A percentile compares a stretch with the other conserved stretches of the same genome.
Conservation (phyloP, 1,140 invertebrate genomes). For the Elymnias hypermnestra region DNA sequence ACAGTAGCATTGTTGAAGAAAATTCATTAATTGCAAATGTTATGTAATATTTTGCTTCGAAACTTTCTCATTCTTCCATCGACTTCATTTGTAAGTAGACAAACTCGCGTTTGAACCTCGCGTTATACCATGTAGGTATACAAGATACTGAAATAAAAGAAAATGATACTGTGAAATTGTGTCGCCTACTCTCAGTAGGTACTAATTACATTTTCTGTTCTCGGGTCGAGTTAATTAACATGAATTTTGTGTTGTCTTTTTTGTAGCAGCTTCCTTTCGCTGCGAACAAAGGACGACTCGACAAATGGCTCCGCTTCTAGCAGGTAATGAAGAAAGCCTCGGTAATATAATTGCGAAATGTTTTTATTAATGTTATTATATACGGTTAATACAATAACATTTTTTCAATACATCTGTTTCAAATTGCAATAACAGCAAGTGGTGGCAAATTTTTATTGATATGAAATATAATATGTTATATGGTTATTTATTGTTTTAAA, state of each 20-base stretch:
- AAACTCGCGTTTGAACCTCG: too few relatives aligned
- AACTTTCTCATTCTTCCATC: too few relatives aligned
- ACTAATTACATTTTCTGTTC: slow-evolving; percentile 8
- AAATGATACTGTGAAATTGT: not conserved
- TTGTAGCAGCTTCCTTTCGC: slow-evolving; percentile 6
- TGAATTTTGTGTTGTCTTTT: slow-evolving; percentile 19
- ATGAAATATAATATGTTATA: too few relatives aligned
- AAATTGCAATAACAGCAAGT: too few relatives aligned
- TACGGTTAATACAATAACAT: too few relatives aligned
- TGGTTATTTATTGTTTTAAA: too few relatives aligned
- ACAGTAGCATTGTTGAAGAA: too few relatives aligned
- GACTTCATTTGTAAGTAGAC: too few relatives aligned
- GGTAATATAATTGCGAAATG: not conserved
- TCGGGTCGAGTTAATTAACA: slow-evolving; percentile 18
- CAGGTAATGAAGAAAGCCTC: not conserved
- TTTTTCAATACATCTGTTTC: too few relatives aligned
- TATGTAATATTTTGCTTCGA: too few relatives aligned
- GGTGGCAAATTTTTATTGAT: too few relatives aligned
- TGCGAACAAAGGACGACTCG: slow-evolving; percentile 4
- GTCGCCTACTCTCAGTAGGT: not conserved
- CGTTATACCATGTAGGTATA: not conserved
- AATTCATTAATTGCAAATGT: too few relatives aligned
- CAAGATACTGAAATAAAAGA: not conserved
- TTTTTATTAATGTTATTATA: not conserved
- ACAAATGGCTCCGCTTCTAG: slow-evolving; percentile 1